Evolutionary conservation across 2,113 vertebrate species (phyloP), one percentile per base, ranked within the genome.

Genomic region (Natator depressus): DNA sequence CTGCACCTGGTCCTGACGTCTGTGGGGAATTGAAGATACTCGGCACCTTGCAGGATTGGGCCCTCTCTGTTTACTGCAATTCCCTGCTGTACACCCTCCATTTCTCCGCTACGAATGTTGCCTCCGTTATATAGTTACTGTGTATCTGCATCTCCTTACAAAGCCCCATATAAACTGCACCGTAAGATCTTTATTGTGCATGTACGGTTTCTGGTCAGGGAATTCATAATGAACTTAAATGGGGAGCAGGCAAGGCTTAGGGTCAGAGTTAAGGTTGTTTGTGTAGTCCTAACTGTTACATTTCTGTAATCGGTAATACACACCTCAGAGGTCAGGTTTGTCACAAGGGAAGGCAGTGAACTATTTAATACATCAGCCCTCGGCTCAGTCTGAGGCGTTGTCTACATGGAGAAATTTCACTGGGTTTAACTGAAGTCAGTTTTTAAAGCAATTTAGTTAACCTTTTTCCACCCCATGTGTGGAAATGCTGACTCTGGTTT

Each of bases 321-420:
- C 4, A n/a, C 14, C 14, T 65, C 65, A 19, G 12, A 46, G 38
- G 17, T 19, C 8, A 19, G 1, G 1, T 5, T 91, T 14, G 35
- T 0, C 1, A 51, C 50, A 50, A 35, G 35, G 50, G 51, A 46
- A 10, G 10, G 13, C 6, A 38, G 31, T 4, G 35, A 17, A 2
- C 38, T 46, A 27, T 27, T 59, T 51, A 76, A 87, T 76, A 25
- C 42, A 59, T 10, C 62, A 76, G 27, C 19, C 49, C 82, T 25
- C 51, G 50, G 51, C 13, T 1, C 0, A 16, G 62, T 27, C 5
- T 20, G 65, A 38, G 35, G 35, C 19, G 1, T 59, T 35, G 35
- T 49, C 35, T 57, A 46, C 84, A 49, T 0, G 2, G 31, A 54
- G n/a, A 19, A 19, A 8, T 50, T 31, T 9, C 31, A 19, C 19